A percentile compares a stretch with the other conserved stretches of the same genome.
Conservation (phyloP, 2,888 invertebrate genomes). For the Mesorhabditis belari region DNA sequence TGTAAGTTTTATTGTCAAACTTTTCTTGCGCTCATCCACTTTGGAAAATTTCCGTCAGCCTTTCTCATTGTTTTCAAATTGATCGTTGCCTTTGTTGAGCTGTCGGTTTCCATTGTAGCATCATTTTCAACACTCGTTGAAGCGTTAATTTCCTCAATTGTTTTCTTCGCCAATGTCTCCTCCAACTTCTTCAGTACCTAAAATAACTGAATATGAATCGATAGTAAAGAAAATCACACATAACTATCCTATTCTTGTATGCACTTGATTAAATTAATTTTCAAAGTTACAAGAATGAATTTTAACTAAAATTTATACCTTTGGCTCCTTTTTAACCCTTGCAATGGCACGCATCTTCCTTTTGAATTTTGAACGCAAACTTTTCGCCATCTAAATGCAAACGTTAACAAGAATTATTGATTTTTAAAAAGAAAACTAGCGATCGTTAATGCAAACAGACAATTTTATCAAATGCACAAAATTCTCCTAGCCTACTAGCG, state of each 20-base stretch:
- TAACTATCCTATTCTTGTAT: too few relatives aligned
- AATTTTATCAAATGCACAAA: too few relatives aligned
- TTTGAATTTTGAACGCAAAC: constrained; percentile 37
- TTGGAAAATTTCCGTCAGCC: constrained; percentile 28
- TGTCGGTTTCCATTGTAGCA: constrained; percentile 12
- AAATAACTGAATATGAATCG: constrained; percentile 9
- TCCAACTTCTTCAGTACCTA: constrained; percentile 14
- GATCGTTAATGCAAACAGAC: too few relatives aligned
- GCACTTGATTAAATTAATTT: too few relatives aligned
- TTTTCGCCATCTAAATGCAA: constrained; percentile 35
- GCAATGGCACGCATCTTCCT: constrained; percentile 31
- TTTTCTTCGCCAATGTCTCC: neutral
- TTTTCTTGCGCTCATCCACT: constrained; percentile 21
- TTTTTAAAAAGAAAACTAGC: too few relatives aligned
- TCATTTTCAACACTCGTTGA: neutral
- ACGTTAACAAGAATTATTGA: too few relatives aligned
- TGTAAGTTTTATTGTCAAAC: too few relatives aligned
- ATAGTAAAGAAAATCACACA: neutral
- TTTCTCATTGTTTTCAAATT: constrained; percentile 30
- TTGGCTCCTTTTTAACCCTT: constrained; percentile 28
- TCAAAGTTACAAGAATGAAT: too few relatives aligned
- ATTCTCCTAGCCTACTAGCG: too few relatives aligned
- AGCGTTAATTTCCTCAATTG: neutral
- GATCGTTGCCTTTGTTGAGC: constrained; percentile 11
- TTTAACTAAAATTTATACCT: constrained; percentile 6